Conservation (phyloP, 2,888 invertebrate genomes). For the Ashinkailepas kermadecensis region DNA sequence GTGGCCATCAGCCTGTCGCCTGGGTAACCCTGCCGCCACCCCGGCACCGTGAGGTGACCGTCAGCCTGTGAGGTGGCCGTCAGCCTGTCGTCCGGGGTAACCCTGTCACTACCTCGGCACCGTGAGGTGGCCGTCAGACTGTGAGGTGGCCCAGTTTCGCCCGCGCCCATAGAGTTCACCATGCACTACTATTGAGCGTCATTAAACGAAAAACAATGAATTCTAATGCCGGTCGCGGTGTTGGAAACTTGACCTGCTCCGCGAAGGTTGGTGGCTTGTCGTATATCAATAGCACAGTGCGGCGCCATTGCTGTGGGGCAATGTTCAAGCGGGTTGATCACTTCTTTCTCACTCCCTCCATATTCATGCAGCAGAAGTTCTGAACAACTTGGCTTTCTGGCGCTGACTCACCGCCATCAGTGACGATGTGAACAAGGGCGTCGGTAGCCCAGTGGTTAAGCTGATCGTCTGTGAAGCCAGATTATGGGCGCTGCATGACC, state of each 20-base stretch:
- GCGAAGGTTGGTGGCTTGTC: not conserved
- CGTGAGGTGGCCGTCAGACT: no score
- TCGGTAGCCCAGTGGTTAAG: no score
- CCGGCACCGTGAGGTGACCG: no score
- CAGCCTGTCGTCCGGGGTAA: no score
- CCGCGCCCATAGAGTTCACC: not conserved
- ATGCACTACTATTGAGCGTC: not conserved
- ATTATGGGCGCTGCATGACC: no score
- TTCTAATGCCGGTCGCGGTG: not conserved
- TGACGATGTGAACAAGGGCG: no score
- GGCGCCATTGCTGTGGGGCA: not conserved
- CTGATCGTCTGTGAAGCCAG: no score
- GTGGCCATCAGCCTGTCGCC: no score
- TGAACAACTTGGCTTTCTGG: slow-evolving; percentile 8
- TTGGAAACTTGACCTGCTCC: not conserved
- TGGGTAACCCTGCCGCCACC: no score
- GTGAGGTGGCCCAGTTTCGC: not conserved
- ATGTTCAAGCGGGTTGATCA: not conserved
- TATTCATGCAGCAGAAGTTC: slow-evolving; percentile 4
- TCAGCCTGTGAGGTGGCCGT: no score
- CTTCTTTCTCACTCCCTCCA: not conserved
- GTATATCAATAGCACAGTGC: not conserved
- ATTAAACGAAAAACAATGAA: slow-evolving; percentile 1
- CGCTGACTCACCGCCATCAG: no score
- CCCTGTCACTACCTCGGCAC: no score